phyloP scores from a whole-genome alignment of 2,888 invertebrate genomes.

The Hypena proboscidalis region DNA sequence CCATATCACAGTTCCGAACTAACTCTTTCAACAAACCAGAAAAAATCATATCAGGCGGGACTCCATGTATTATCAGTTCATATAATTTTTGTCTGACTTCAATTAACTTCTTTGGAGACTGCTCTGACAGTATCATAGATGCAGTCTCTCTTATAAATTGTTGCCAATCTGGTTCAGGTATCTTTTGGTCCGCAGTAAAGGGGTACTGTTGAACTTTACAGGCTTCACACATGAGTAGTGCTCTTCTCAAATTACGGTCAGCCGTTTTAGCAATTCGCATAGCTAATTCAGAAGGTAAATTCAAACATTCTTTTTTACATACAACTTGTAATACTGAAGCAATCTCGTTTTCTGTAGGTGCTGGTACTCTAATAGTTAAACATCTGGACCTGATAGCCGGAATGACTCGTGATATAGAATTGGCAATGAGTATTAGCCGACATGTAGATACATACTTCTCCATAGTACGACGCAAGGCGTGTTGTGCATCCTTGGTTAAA shows the following conservation, averaged over 20 bases:
- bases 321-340: constrained; percentile 87
- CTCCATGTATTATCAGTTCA: constrained; percentile 96
- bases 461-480: constrained; percentile 99
- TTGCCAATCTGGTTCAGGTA: constrained; percentile 97
- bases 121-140: constrained; percentile 93
- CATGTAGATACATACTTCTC: constrained; percentile 99
- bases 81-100: constrained; percentile 95
- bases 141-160: constrained; percentile 94
- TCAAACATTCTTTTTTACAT: constrained; percentile 93
- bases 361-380: constrained; percentile 95
- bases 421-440: constrained; percentile 96
- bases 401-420: constrained; percentile 97
- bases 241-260: constrained; percentile 95
- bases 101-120: constrained; percentile 92
- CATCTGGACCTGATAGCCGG: constrained; percentile 99
- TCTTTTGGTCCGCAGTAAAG: constrained; percentile 91
- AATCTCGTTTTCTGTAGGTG: constrained; percentile 93
- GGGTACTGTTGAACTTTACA: constrained; percentile 97
- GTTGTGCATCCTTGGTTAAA: constrained; percentile 98
- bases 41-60: constrained; percentile 97
- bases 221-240: constrained; percentile 96
- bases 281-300: constrained; percentile 91
- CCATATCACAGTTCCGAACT: constrained; percentile 95
- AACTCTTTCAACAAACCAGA: constrained; percentile 93
- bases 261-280: constrained; percentile 91